Evolutionary conservation across 1,140 invertebrate genomes (phyloP), one percentile per base, ranked within the genome.

Genomic region (Drosophila nasuta): DNA sequence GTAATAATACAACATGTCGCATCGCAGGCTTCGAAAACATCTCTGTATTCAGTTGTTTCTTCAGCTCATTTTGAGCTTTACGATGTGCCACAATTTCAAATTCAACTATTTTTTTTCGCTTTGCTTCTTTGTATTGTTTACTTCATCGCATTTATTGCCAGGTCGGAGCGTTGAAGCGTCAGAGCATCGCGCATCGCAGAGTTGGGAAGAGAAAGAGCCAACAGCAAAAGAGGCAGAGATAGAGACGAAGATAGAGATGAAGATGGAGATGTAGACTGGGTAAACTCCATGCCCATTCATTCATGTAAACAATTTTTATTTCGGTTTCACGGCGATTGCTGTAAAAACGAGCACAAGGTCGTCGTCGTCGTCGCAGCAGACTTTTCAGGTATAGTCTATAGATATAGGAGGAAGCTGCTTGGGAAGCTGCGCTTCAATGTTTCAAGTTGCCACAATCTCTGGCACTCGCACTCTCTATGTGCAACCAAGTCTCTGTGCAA

Each of bases 311-410:
- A 79, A 87, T 79, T 87, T 38, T 87, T 66, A 82, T 88, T 78
- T 87, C 51, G 33, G 62, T 80, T 86, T 88, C 62, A 64, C 77
- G 64, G 62, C 63, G 56, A 65, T 49, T 78, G 65, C 75, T 81
- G 60, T 81, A 49, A 60, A 88, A 89, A 89, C 63, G 75, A 79
- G 85, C 75, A 89, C 85, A 89, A 89, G 85, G 85, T 89, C 85
- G 85, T 13, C 11, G 43, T 2, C 25, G 2, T 6, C n/a, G 30
- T n/a, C 30, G 30, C 49, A 65, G 49, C 60, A 30, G 58, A 30
- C 10, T 33, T 33, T 8, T 56, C 30, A 54, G 10, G 58, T 68
- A 45, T 38, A 38, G 10, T 10, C 13, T 13, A 10, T 38, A 38
- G 7, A 38, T 38, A 38, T 25, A 0, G 35, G 58, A 52, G 77